phyloP scores from a whole-genome alignment of 2,888 invertebrate species.

The Volucella bombylans region DNA sequence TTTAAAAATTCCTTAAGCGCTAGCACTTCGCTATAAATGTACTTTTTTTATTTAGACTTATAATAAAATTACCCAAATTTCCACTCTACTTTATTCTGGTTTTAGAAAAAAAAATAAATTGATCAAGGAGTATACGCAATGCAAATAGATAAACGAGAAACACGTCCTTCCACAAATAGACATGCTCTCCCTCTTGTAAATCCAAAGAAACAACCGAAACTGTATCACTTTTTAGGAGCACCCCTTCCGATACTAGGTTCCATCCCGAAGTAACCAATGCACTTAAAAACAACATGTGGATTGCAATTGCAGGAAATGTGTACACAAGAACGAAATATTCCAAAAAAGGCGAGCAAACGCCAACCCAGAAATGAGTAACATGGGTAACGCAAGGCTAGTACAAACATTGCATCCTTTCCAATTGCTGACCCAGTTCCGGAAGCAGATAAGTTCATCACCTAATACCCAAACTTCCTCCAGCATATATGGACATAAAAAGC shows the following conservation, averaged over 20 bases:
- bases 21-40: slow-evolving; percentile 21
- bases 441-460: slow-evolving; percentile 70
- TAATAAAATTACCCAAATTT: slow-evolving; percentile 37
- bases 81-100: slow-evolving; percentile 14
- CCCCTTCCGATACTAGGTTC: slow-evolving; percentile 10
- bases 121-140: slow-evolving; percentile 15
- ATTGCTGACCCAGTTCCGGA: slow-evolving; percentile 48
- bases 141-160: not conserved
- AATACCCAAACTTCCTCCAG: slow-evolving; percentile 31
- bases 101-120: not conserved
- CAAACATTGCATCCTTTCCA: slow-evolving; percentile 50
- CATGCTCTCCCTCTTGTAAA: not conserved
- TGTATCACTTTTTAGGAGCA: slow-evolving; percentile 50
- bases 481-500: slow-evolving; percentile 25
- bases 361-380: slow-evolving; percentile 48
- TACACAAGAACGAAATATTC: slow-evolving; percentile 19
- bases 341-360: too few relatives aligned
- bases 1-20: slow-evolving; percentile 27
- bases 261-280: slow-evolving; percentile 33
- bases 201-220: slow-evolving; percentile 23
- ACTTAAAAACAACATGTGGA: slow-evolving; percentile 44
- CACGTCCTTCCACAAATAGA: not conserved
- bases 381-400: slow-evolving; percentile 27
- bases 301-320: slow-evolving; percentile 63
- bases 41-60: slow-evolving; percentile 26